Base-by-base conservation (phyloP, 2,113 vertebrate genomes). In the Phodopus roborovskii region DNA sequence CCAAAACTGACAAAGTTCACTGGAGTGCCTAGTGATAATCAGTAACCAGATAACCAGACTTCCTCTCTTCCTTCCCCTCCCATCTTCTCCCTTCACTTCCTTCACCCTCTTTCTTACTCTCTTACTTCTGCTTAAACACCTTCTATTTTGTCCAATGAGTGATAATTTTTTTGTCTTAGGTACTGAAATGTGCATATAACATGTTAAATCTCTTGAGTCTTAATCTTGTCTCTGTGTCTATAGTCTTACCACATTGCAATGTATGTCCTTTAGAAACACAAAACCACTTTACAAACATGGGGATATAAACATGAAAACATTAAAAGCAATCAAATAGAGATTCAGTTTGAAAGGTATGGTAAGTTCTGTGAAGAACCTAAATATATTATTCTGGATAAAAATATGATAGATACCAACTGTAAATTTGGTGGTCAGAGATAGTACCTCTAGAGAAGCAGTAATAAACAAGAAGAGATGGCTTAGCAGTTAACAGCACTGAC, bases 381-480 rank as follows among this genome's bases (percentile, higher is more conserved):
- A 60, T 17, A 36, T 9, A 48, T n/a, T 92, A 62, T n/a, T 94
- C 7, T 70, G 2, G 78, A 3, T 91, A 17, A 74, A 66, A 88
- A 58, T 84, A 78, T 88, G 60, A 79, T 11, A 36, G 26, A 9
- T 45, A 85, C 58, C 24, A 73, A 17, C 33, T 82, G 0, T 53
- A 42, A 30, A 89, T 81, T 75, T 70, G 53, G 33, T 83, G 10
- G 4, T 87, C 9, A 94, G 50, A 91, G 83, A 95, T 81, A 91
- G 5, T 13, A 20, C 81, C 58, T 82, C 64, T 85, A 17, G 50
- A 22, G n/a, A 91, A 86, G 11, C 20, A 89, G 9, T 17, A 96
- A 9, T 74, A 85, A 96, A 13, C 39, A 48, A 42, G 33, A 87
- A 92, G 66, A 68, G 66, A 36, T 36, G 13, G 30, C 66, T 68